Evolutionary conservation across 1,140 invertebrate species (phyloP), one percentile per base, ranked within the genome.

Genomic region (Chelonus insularis): DNA sequence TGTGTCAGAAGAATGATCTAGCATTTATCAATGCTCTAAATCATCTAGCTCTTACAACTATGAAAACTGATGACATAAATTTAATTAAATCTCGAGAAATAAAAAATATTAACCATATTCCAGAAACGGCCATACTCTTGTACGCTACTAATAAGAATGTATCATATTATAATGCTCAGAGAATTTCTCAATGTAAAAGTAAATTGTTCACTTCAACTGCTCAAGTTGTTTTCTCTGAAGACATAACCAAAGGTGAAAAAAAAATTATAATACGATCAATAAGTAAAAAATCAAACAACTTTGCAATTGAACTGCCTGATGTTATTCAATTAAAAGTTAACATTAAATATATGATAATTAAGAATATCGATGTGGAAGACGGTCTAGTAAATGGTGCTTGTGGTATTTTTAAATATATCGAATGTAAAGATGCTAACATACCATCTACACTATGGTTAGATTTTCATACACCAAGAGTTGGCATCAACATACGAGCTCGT

Each of bases 1-100:
- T 70, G 68, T 55, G 68, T 21, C 68, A 70, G 50, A 56, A 60
- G 59, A 59, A 66, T 29, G 68, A 70, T 47, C 8, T 23, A 18
- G 12, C 9, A 29, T 70, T 68, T 29, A 64, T 61, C 16, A 39
- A 43, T 34, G 66, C 68, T 2, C 54, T 68, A 52, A 66, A 66
- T 50, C 62, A 66, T 39, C 41, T 70, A 43, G 64, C 66, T 41
- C 16, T 23, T 37, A 66, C 62, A 9, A 41, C 12, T 1, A 61
- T 62, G 43, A 63, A 57, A 1, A 47, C 55, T 29, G 32, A 32
- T 21, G 25, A 47, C 32, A 25, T 52, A 5, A 18, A 52, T 50
- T 16, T 60, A 9, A 45, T 64, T 25, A 29, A 29, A 48, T 43
- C 39, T n/a, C 20, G 41, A 21, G 23, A 59, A 25, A n/a, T 36